These are phyloP conservation scores for Damaliscus lunatus DNA, from an alignment of 2,113 vertebrate genomes.

Conservation along the genomic window DNA sequence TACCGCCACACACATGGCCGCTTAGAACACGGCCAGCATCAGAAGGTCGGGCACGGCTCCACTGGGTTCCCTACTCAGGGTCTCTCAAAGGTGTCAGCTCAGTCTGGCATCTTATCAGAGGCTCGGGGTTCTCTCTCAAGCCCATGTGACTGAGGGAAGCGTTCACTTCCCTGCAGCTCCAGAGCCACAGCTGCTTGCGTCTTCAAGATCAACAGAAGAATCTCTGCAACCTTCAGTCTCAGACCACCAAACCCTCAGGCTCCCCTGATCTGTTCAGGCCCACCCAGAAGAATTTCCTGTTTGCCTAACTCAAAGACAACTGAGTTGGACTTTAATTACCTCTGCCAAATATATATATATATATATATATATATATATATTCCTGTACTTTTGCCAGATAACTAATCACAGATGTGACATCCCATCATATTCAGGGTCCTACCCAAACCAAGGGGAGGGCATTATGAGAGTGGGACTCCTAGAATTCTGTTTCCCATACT, in stretches of 20 bases:
- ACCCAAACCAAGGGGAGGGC: background rate
- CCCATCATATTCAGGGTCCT: background rate
- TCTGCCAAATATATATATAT: background rate
- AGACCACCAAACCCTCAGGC: background rate
- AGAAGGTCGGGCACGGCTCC: background rate
- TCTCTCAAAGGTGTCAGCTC: background rate
- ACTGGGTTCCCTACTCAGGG: background rate
- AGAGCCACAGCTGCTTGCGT: background rate
- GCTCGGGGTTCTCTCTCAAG: background rate
- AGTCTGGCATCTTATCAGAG: background rate
- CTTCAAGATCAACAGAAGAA: background rate
- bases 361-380: background rate
- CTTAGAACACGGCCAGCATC: background rate
- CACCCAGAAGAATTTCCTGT: background rate
- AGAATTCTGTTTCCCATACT: background rate
- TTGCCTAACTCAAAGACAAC: background rate
- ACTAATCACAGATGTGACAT: background rate
- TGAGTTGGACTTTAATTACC: background rate
- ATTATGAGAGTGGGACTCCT: background rate
- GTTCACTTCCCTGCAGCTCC: background rate
- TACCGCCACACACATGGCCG: fast-evolving
- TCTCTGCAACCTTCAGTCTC: background rate
- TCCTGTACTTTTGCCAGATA: background rate
- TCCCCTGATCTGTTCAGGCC: background rate
- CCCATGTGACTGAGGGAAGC: background rate